These are phyloP conservation scores for Exocentrus adspersus DNA, from an alignment of 2,888 invertebrate species.

Conservation along the genomic window DNA sequence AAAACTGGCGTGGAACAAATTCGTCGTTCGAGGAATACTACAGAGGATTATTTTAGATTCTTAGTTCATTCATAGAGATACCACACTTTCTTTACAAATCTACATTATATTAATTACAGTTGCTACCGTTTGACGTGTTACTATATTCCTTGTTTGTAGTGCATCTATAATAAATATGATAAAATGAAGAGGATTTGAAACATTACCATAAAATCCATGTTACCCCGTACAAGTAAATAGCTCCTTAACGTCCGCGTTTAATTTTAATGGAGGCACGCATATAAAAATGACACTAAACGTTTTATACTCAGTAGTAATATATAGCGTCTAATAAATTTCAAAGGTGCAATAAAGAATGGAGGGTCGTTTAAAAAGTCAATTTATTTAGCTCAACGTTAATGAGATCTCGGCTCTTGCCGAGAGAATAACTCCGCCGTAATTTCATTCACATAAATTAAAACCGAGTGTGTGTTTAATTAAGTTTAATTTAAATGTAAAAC, in stretches of 20 bases:
- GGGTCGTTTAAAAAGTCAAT: conserved; percentile 43
- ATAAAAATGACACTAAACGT: conserved; percentile 36
- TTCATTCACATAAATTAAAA: conserved; percentile 36
- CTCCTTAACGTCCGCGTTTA: conserved; percentile 28
- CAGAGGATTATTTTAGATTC: neutral
- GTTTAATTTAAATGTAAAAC: conserved; percentile 29
- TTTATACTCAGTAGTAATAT: conserved; percentile 35
- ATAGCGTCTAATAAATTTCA: conserved; percentile 42
- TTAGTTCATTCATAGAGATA: neutral
- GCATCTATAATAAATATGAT: neutral
- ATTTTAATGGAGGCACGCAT: conserved; percentile 35
- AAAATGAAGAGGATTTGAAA: conserved; percentile 6
- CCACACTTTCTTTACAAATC: too few relatives aligned
- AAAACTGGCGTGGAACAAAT: conserved; percentile 1
- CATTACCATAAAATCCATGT: conserved; percentile 20
- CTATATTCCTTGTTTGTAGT: neutral
- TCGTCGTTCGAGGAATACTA: neutral
- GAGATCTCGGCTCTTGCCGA: conserved; percentile 38
- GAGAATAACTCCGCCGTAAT: conserved; percentile 33
- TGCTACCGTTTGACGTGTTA: neutral
- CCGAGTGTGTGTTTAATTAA: conserved; percentile 32
- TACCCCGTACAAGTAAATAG: conserved; percentile 27
- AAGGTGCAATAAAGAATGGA: conserved; percentile 43
- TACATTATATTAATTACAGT: too few relatives aligned
- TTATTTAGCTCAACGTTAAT: conserved; percentile 43